Evolutionary conservation across 2,888 invertebrate species (phyloP), one percentile per base, ranked within the genome.

Genomic region (Troides aeacus): DNA sequence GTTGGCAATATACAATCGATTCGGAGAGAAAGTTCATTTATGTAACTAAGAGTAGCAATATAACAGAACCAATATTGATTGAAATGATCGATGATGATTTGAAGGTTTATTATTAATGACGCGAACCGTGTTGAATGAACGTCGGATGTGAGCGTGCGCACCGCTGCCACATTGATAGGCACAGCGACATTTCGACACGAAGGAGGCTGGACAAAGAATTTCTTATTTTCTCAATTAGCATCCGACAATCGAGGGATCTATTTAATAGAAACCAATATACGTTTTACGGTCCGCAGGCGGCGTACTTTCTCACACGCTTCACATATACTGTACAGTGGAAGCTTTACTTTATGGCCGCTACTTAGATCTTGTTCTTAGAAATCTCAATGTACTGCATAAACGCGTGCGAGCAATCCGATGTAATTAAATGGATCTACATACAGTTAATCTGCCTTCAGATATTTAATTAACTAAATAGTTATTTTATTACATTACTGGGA

Each of bases 181-280:
- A 67, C 75, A 74, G 73, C 73, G 85, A 84, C 85, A 83, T 78
- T 82, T 80, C 79, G 76, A 76, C 71, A 77, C 79, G 79, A 79
- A 78, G 76, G 72, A 74, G 75, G 75, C 75, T 71, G 74, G 71
- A 71, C 70, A 86, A 84, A 88, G 81, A 83, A 84, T 82, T 80
- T 81, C 84, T 81, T 88, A 85, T 80, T 86, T 83, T 84, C 77
- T 88, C 86, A 87, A 90, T 90, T 87, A 89, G 83, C 83, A 81
- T 85, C 83, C 78, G 10, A 30, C 39, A 86, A 88, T 89, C 86
- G 89, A 88, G 82, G 82, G 84, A 82, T 83, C 84, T 87, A 82
- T 88, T 90, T 84, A 88, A 80, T 84, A 75, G 78, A 82, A 80
- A 80, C 80, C 75, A 83, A 84, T 84, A 81, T 73, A 85, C 81